phyloP scores from a whole-genome alignment of 2,797 vertebrate species.

The Sebastes oblongus region DNA sequence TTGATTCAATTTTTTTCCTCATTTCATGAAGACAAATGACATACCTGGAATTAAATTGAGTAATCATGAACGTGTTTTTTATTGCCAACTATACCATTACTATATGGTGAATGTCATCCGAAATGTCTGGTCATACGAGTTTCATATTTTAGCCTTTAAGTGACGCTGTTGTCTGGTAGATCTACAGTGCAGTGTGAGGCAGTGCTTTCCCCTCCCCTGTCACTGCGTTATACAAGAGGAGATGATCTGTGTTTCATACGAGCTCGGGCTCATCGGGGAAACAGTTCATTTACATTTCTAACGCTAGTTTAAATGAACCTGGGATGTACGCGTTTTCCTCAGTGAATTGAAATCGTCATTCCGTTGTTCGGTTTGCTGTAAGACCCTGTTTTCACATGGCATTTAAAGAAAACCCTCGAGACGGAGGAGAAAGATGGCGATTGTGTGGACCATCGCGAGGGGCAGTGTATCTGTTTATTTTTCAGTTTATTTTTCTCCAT shows the following conservation, averaged over 20 bases:
- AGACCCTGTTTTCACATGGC: constrained; percentile 11
- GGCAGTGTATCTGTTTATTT: not conserved
- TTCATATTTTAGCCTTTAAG: constrained; percentile 53
- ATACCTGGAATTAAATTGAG: not conserved
- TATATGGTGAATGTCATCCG: not conserved
- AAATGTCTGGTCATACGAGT: not conserved
- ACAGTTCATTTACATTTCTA: not conserved
- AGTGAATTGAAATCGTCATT: not conserved
- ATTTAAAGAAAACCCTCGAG: not conserved
- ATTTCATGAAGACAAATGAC: not conserved
- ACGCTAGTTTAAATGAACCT: not conserved
- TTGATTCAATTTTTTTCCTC: rapidly evolving
- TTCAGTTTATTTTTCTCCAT: constrained; percentile 29
- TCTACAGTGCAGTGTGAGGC: not conserved
- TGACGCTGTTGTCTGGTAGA: constrained; percentile 69
- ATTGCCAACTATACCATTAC: not conserved
- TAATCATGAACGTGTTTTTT: not conserved
- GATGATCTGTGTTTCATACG: not conserved
- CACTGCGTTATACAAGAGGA: constrained; percentile 19
- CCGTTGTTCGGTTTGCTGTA: not conserved
- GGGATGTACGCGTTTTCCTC: not conserved
- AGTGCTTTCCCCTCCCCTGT: not conserved
- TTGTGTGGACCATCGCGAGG: not conserved
- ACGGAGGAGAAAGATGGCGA: constrained; percentile 29
- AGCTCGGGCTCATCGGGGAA: not conserved